Percentiles rank a stretch among this genome's conserved stretches.
phyloP scores from a whole-genome alignment of 2,797 vertebrate genomes.

The Gila robusta region DNA sequence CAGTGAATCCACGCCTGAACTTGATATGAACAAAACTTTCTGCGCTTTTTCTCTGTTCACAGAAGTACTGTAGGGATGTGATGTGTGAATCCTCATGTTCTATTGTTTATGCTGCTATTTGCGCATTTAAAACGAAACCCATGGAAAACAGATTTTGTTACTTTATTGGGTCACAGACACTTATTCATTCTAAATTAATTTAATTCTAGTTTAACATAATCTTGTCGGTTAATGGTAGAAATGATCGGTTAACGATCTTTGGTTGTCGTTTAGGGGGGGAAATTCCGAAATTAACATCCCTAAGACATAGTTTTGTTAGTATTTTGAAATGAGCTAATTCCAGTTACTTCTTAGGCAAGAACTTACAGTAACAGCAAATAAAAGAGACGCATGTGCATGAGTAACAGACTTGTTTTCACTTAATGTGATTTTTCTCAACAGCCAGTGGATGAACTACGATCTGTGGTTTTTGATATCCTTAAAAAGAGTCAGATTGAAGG shows the following conservation, averaged over 20 bases:
- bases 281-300: no score
- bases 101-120: no score
- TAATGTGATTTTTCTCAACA: constrained; percentile 59
- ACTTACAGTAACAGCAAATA: not conserved
- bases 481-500: constrained; percentile 78
- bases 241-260: no score
- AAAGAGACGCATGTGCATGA: not conserved
- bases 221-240: not conserved
- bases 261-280: no score
- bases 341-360: not conserved
- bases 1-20: no score
- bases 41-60: no score
- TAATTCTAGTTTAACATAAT: not conserved
- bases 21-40: no score
- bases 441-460: constrained; percentile 87
- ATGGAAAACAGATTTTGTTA: no score
- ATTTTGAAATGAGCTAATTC: not conserved
- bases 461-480: constrained; percentile 84
- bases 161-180: no score
- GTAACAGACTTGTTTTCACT: not conserved
- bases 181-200: not conserved
- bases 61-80: no score
- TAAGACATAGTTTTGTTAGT: not conserved
- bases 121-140: no score
- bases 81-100: no score